Conservation (phyloP, 2,113 vertebrate genomes). For the Pseudorectes ferrugineus region DNA sequence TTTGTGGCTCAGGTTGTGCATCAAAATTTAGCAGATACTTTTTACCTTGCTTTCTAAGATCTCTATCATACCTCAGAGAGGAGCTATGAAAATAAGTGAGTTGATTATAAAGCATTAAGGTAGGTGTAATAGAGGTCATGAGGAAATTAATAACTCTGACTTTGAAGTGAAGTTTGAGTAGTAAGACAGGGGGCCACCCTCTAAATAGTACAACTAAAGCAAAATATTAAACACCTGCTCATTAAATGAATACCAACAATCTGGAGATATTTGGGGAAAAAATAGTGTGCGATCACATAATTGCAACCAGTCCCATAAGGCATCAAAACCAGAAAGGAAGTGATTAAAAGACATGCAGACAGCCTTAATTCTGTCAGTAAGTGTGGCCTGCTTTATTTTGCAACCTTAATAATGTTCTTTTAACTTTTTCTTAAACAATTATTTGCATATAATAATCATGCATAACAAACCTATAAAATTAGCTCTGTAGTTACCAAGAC, state of each 20-base stretch:
- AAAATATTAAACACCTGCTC: conserved; percentile 23
- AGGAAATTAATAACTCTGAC: conserved; percentile 15
- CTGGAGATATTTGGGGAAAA: background rate
- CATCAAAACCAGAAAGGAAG: background rate
- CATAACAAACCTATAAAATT: background rate
- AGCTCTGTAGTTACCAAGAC: background rate
- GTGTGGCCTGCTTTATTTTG: background rate
- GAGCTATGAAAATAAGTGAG: background rate
- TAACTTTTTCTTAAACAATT: background rate
- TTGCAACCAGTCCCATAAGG: background rate
- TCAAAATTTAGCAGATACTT: background rate
- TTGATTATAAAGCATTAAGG: background rate
- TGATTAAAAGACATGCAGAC: background rate
- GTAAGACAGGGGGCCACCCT: background rate
- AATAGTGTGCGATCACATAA: background rate
- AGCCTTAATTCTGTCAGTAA: background rate
- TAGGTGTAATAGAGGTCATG: background rate
- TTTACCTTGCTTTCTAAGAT: background rate
- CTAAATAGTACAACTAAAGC: background rate
- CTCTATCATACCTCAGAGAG: background rate
- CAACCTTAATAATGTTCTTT: background rate
- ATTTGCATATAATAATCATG: background rate
- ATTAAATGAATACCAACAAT: background rate
- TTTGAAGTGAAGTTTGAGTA: background rate
- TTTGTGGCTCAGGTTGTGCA: background rate